Evolutionary conservation across 2,888 invertebrate genomes (phyloP).

Genomic region (Torymus aiolomorphi): DNA sequence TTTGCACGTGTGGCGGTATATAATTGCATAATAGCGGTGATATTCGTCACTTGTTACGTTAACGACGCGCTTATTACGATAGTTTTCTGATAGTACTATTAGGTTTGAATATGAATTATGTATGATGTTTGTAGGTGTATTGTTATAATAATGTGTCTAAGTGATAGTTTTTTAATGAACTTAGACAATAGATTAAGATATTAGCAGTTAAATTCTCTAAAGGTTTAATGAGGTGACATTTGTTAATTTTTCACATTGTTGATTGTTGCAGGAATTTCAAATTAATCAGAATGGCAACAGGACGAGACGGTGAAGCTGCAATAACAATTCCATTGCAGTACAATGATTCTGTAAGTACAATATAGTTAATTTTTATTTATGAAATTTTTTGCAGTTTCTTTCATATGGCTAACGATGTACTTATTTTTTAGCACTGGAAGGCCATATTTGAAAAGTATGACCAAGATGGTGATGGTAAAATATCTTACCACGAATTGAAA

Average conservation of each 20-base stretch:
- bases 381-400: background rate
- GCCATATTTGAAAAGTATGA: conserved; percentile 80
- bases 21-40: too few relatives aligned
- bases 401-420: background rate
- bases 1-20: too few relatives aligned
- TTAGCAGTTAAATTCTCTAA: too few relatives aligned
- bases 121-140: too few relatives aligned
- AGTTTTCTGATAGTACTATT: too few relatives aligned
- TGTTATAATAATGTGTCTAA: too few relatives aligned
- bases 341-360: conserved; percentile 68
- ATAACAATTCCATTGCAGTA: conserved; percentile 72
- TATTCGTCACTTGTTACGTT: too few relatives aligned
- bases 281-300: conserved; percentile 71
- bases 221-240: too few relatives aligned
- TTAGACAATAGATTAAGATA: too few relatives aligned
- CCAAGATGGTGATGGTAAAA: conserved; percentile 82
- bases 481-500: conserved; percentile 82
- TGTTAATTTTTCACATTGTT: background rate
- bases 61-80: too few relatives aligned
- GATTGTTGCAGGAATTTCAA: conserved; percentile 67
- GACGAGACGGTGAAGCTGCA: conserved; percentile 69
- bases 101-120: too few relatives aligned
- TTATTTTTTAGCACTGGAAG: conserved; percentile 73
- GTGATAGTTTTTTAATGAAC: too few relatives aligned
- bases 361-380: background rate